Base-by-base conservation (phyloP, 2,888 invertebrate genomes). In the Ptychoptera contaminata region DNA sequence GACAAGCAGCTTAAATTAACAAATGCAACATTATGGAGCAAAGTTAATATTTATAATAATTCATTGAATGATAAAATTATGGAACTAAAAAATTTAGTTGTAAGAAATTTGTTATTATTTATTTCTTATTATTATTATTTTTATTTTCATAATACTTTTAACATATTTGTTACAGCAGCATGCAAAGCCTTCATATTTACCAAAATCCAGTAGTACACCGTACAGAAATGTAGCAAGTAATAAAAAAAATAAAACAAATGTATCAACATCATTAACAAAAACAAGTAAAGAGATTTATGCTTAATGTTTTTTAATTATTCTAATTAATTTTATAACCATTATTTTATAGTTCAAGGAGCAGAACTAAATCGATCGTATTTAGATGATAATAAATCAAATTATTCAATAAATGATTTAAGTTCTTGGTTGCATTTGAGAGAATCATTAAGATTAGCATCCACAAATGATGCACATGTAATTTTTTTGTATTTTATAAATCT, bases 361-460 rank as follows among this genome's bases (percentile, higher is more conserved):
- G 64, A 64, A 16, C 48, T 65, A 11, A 65, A 65, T 52, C 61
- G 61, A 44, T 63, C 59, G 44, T 65, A 61, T 47, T 53, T 65
- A 51, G 64, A 64, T 43, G 63, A 64, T 5, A 65, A 64, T 46
- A 62, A 62, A 48, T 62, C 65, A 8, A 62, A 65, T 48, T 64
- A 59, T 40, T 64, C 65, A 1, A 48, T 65, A 7, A 58, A 57
- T 15, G 65, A 65, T 46, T 47, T 65, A 8, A 65, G 65, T 47
- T 50, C 57, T 16, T 65, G 61, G 61, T 63, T 63, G 45, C 57
- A 61, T 52, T 58, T 60, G 40, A 55, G 52, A 44, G 53, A 52
- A 42, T 40, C 40, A 9, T 29, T 40, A 23, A 23, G 23, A 7
- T 7, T 23, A 7, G 23, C 23, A 23, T 23, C 23, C 23, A 23